These are phyloP conservation scores for Peromyscus melanophrys DNA, from an alignment of 2,797 vertebrate genomes.

Conservation along the genomic window DNA sequence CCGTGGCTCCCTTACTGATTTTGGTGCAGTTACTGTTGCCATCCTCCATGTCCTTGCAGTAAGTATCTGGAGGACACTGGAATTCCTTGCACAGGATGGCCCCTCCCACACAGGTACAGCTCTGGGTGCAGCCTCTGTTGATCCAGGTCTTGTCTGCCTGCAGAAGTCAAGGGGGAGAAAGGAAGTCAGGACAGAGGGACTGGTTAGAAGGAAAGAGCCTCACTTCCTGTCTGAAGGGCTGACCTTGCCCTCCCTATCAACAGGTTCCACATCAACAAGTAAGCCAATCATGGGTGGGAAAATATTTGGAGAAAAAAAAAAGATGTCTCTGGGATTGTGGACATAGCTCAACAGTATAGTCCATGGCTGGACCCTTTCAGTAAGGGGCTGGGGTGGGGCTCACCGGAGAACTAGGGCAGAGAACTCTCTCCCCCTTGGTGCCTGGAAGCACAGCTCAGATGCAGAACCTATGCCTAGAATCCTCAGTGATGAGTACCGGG, in stretches of 20 bases:
- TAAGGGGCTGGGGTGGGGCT: not conserved
- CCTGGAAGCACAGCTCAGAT: not conserved
- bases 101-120: not conserved
- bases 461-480: not conserved
- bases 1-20: not conserved
- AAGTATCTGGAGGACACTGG: not conserved
- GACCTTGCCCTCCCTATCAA: not conserved
- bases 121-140: not conserved
- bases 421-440: not conserved
- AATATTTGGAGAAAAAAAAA: not conserved
- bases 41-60: not conserved
- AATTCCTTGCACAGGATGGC: not conserved
- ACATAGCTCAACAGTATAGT: no score
- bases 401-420: not conserved
- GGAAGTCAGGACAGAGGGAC: not conserved
- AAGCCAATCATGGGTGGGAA: not conserved
- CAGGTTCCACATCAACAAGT: not conserved
- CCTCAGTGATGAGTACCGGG: not conserved
- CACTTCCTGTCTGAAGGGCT: not conserved
- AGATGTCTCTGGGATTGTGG: not conserved
- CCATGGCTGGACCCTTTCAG: not conserved
- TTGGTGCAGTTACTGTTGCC: not conserved
- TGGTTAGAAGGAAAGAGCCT: not conserved
- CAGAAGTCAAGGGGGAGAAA: not conserved
- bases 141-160: not conserved